These are phyloP conservation scores for Drosophila hamatofila DNA, from an alignment of 2,888 invertebrate genomes.

Conservation along the genomic window DNA sequence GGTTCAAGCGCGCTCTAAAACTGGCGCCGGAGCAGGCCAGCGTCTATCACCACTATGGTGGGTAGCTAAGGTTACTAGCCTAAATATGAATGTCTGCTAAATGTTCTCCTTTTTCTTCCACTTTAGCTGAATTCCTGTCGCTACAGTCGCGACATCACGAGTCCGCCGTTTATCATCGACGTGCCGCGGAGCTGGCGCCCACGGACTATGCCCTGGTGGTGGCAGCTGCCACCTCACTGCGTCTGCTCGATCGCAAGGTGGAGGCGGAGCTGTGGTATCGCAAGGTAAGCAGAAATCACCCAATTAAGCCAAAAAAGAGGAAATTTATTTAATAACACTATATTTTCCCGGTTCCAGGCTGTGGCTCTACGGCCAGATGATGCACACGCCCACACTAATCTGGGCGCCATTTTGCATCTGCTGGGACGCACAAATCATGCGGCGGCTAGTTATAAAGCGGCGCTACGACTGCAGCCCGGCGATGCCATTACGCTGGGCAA, in stretches of 20 bases:
- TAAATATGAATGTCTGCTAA: background rate
- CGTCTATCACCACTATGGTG: constrained; percentile 96
- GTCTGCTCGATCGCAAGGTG: constrained; percentile 92
- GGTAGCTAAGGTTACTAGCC: constrained; percentile 73
- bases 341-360: constrained; percentile 72
- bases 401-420: constrained; percentile 97
- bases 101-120: background rate
- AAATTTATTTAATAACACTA: accelerated
- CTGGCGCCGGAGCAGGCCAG: constrained; percentile 93
- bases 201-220: constrained; percentile 93
- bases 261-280: constrained; percentile 96
- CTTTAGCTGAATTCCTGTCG: constrained; percentile 93
- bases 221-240: constrained; percentile 94
- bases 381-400: constrained; percentile 95
- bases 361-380: constrained; percentile 88
- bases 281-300: constrained; percentile 86
- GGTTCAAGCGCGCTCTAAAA: constrained; percentile 93
- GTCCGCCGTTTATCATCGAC: constrained; percentile 92
- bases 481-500: constrained; percentile 96
- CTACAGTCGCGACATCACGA: constrained; percentile 92
- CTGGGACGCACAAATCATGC: constrained; percentile 96
- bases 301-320: too few species aligned
- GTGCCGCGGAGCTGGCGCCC: constrained; percentile 92
- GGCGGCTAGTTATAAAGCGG: constrained; percentile 93
- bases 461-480: constrained; percentile 93